A percentile compares a stretch with the other conserved stretches of the same genome.
These are phyloP conservation scores for Diprion similis DNA, from an alignment of 1,140 invertebrate species.

Conservation along the genomic window DNA sequence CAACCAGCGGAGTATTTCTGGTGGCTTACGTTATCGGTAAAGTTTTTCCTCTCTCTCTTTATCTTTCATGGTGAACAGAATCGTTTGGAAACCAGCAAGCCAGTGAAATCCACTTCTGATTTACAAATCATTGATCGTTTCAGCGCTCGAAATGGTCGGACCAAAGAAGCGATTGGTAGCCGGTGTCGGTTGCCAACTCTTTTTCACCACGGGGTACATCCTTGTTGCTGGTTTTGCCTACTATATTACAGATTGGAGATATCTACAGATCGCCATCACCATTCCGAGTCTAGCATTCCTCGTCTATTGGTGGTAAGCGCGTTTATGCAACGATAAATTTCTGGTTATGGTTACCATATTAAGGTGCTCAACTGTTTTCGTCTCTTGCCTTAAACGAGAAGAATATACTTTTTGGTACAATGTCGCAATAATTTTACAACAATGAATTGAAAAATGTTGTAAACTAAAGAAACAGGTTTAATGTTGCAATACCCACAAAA, in stretches of 20 bases:
- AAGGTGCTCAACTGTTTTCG: too few relatives aligned
- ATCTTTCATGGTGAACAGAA: slow-evolving; percentile 1
- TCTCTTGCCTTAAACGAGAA: too few relatives aligned
- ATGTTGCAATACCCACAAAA: too few relatives aligned
- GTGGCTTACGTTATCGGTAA: slow-evolving; percentile 81
- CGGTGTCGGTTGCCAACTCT: slow-evolving; percentile 78
- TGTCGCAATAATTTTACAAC: background rate
- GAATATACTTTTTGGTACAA: too few relatives aligned
- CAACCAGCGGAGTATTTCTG: slow-evolving; percentile 78
- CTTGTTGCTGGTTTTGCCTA: slow-evolving; percentile 76
- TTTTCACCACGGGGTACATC: slow-evolving; percentile 81
- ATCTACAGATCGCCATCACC: slow-evolving; percentile 76
- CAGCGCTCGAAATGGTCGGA: slow-evolving; percentile 85
- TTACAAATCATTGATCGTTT: slow-evolving; percentile 36
- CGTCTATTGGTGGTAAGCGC: slow-evolving; percentile 77
- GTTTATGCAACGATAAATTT: too few relatives aligned
- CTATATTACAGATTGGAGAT: slow-evolving; percentile 77
- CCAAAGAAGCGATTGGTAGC: slow-evolving; percentile 75
- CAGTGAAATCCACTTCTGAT: slow-evolving; percentile 17
- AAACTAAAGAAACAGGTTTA: too few relatives aligned
- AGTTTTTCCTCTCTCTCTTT: slow-evolving; percentile 21
- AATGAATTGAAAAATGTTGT: background rate
- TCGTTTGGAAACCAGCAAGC: slow-evolving; percentile 21
- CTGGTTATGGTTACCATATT: too few relatives aligned
- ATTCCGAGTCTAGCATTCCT: slow-evolving; percentile 74